phyloP scores from a whole-genome alignment of 2,113 vertebrate genomes.

The Myanophis thanlyinensis region DNA sequence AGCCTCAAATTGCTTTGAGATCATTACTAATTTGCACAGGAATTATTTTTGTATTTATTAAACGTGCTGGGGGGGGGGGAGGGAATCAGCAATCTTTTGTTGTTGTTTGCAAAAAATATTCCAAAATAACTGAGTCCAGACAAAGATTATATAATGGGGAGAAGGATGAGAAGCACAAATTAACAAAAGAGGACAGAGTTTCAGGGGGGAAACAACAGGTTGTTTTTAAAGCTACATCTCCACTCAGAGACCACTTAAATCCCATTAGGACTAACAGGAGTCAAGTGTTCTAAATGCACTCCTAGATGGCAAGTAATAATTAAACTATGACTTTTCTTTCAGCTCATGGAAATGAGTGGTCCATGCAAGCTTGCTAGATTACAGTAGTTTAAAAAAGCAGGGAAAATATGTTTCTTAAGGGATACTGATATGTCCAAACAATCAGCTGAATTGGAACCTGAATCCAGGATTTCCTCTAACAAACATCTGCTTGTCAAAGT shows the following conservation, averaged over 20 bases:
- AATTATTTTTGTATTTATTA: slow-evolving; percentile 3
- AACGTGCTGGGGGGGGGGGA: neutral
- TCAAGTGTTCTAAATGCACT: neutral
- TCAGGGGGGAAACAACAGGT: neutral
- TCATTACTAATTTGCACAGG: slow-evolving; percentile 12
- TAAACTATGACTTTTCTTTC: neutral
- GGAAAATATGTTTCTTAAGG: neutral
- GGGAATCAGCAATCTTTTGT: neutral
- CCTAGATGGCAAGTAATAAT: neutral
- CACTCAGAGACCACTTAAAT: neutral
- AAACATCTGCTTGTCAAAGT: neutral
- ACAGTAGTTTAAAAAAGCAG: neutral
- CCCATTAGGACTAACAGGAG: neutral
- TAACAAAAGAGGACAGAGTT: neutral
- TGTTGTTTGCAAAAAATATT: neutral
- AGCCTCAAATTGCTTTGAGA: neutral
- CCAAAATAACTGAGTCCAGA: neutral
- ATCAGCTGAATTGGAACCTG: neutral
- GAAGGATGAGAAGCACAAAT: neutral
- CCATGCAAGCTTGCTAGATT: neutral
- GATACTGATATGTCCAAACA: neutral
- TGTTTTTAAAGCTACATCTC: neutral
- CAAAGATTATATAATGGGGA: neutral
- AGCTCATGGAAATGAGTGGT: neutral
- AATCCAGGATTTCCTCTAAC: neutral